Conservation (phyloP, 2,113 vertebrate genomes). For the Ifrita kowaldi region DNA sequence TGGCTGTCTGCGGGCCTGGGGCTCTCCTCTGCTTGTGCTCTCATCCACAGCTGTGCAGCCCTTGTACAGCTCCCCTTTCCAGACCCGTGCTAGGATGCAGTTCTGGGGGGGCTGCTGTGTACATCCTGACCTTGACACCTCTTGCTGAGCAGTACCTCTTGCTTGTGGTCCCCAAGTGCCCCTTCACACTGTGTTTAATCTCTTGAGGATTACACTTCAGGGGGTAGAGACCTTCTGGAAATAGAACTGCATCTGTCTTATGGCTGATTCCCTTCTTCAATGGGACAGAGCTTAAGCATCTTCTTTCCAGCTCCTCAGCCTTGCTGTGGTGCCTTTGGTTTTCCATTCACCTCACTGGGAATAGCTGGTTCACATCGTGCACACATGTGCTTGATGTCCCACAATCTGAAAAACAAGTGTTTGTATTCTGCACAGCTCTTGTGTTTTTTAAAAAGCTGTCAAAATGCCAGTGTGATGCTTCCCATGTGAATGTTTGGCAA, state of each 20-base stretch:
- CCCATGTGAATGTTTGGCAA: not conserved
- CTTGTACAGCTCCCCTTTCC: not conserved
- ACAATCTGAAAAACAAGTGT: not conserved
- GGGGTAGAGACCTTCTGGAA: not conserved
- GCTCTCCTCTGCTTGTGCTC: not conserved
- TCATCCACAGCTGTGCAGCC: not conserved
- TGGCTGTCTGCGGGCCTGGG: not conserved
- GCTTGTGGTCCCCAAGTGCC: not conserved
- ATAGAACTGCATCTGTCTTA: not conserved
- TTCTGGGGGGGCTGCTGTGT: not conserved
- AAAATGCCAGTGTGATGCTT: not conserved
- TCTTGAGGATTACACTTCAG: not conserved
- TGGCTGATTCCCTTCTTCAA: not conserved
- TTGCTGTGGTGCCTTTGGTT: not conserved
- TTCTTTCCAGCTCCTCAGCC: not conserved
- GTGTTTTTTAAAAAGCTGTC: not conserved
- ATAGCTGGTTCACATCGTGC: not conserved
- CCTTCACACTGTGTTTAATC: not conserved
- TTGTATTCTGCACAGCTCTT: not conserved
- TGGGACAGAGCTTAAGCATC: not conserved
- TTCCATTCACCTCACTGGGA: not conserved
- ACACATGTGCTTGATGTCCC: not conserved
- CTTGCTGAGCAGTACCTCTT: not conserved
- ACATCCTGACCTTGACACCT: not conserved
- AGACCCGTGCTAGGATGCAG: accelerated